Base-by-base conservation (phyloP, 2,113 vertebrate genomes). In the Crotophaga sulcirostris region DNA sequence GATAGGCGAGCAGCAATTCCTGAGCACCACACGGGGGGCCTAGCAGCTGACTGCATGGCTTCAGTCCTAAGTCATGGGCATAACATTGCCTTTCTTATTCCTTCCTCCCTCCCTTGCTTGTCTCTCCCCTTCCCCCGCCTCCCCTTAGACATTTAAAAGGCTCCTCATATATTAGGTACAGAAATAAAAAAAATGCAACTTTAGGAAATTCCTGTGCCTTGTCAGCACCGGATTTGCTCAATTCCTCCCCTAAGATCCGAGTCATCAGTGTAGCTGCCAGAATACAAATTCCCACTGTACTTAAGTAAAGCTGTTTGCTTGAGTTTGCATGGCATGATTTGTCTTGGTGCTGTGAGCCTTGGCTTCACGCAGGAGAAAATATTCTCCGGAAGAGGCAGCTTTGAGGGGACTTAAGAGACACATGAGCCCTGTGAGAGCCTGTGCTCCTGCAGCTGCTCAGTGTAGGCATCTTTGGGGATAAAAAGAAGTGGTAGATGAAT, bases 141-240 rank as follows among this genome's bases (percentile, higher is more conserved):
- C 42, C 34, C 66, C 38, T 64, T 49, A 49, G 54, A 59, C 56
- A 38, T 93, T 86, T 88, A 11, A 56, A 78, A 91, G 49, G 51
- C 49, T 90, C 60, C 56, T 88, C 2, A 1, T 77, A 16, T 63
- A 63, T 81, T 86, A 75, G 68, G 77, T 88, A 78, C 68, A 90
- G 56, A 80, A 93, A 81, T 88, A 6, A 51, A 72, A 94, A 94
- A 95, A 74, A 45, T 44, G 79, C 59, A 90, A 40, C 68, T 95
- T 63, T 51, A 84, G 67, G 75, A 91, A 77, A 90, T 91, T 84
- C 59, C 42, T 63, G 24, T 66, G 70, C 84, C 36, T 86, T 90
- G 87, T 96, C 91, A 96, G 95, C 79, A 70, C 47, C 0, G 0
- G 72, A 38, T 86, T 77, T 88, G 85, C 72, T 82, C 51, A 42